Evolutionary conservation across 2,113 vertebrate genomes (phyloP), one percentile per base, ranked within the genome.

Genomic region (Caretta caretta): DNA sequence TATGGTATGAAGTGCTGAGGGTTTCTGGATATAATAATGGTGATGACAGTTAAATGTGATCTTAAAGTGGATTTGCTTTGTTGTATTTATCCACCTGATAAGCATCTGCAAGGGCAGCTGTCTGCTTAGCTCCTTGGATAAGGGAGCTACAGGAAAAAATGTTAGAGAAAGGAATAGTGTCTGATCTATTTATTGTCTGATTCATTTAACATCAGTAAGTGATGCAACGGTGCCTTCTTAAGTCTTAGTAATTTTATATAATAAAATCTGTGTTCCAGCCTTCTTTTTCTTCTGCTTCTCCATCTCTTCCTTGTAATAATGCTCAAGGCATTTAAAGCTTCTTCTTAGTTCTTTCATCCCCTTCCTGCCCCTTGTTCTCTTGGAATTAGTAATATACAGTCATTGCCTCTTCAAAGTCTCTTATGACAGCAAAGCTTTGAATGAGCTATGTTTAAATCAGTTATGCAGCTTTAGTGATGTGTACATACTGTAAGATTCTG

Each of bases 41-140:
- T 53, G 20, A 17, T 72, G 65, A 29, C 90, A 90, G 51, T 88
- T 87, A 78, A 94, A 84, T 54, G 5, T 59, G 35, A 65, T 93
- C 96, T 97, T 46, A 22, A 96, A 93, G 65, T 83, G 88, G 57
- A 50, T 92, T 93, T 75, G 62, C 86, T 91, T 24, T 83, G 76
- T 86, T 96, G 76, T 53, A 65, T 80, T 95, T 95, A 93, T 50
- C 90, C 88, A 3, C 84, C 78, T 54, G 89, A 93, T 89, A 87
- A 93, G 78, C 29, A 53, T 87, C 80, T 96, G 86, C 84, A 25
- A n/a, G 91, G 93, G 57, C 87, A 91, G n/a, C 84, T 95, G 90
- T 38, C 76, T 80, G 62, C 54, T 87, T 31, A 46, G 90, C 92
- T 85, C 80, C 88, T 54, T 51, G 91, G 89, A 72, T 72, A 35